Conservation (phyloP, 2,888 invertebrate genomes). For the Leucophora obtusa region DNA sequence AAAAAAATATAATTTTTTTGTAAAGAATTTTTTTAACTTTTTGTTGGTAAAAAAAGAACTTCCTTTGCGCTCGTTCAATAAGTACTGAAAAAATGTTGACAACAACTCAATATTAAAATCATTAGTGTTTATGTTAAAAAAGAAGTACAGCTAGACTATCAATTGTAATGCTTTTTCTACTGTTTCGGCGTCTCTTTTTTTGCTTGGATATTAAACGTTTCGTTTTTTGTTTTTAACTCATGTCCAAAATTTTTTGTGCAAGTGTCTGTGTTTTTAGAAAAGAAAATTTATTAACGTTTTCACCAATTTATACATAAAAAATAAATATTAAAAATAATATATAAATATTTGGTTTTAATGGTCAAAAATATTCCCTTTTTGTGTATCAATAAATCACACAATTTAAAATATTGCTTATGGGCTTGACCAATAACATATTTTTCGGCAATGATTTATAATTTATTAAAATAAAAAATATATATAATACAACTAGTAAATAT, state of each 20-base stretch:
- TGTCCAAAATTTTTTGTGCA: background rate
- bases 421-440: conserved; percentile 45
- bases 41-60: too few species aligned
- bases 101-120: too few species aligned
- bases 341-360: conserved; percentile 9
- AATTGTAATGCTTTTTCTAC: too few species aligned
- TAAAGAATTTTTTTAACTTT: too few species aligned
- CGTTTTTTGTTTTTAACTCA: too few species aligned
- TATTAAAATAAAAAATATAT: conserved; percentile 13
- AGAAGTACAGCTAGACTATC: too few species aligned
- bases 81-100: too few species aligned
- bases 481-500: background rate
- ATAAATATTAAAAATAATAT: background rate
- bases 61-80: too few species aligned
- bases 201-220: too few species aligned
- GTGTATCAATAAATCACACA: conserved; percentile 33
- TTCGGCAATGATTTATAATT: conserved; percentile 37
- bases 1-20: too few species aligned
- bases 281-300: background rate
- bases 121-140: too few species aligned
- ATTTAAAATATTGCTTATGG: conserved; percentile 12
- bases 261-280: background rate
- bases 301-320: background rate
- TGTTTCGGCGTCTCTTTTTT: too few species aligned
- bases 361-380: background rate